Evolutionary conservation across 1,140 invertebrate genomes (phyloP).

Genomic region (Diachasmimorpha longicaudata): DNA sequence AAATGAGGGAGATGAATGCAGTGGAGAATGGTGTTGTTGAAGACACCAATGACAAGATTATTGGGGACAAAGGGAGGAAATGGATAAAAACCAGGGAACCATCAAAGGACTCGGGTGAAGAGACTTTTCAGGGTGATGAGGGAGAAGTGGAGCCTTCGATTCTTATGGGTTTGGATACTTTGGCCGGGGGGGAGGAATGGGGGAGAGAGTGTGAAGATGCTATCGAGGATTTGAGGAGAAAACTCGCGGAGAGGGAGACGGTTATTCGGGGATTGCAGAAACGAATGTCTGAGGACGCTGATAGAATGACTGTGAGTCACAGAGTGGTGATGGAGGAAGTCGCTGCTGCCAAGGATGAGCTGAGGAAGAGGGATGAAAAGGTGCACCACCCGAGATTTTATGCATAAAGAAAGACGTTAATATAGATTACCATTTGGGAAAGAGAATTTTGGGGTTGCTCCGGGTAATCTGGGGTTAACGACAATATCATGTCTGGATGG

Average conservation of each 20-base stretch:
- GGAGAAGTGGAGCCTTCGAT: neutral
- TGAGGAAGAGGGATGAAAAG: constrained; percentile 39
- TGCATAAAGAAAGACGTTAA: too few species aligned
- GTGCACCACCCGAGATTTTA: constrained; percentile 18
- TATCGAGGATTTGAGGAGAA: constrained; percentile 35
- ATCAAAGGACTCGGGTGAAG: neutral
- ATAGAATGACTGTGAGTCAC: constrained; percentile 28
- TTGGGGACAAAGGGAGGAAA: neutral
- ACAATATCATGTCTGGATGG: too few species aligned
- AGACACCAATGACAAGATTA: neutral
- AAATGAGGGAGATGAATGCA: neutral
- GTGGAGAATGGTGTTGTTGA: neutral
- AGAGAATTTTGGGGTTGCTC: too few species aligned
- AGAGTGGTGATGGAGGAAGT: constrained; percentile 29
- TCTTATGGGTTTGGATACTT: too few species aligned
- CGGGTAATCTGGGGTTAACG: too few species aligned
- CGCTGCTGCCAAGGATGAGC: constrained; percentile 34
- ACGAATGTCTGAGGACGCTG: constrained; percentile 32
- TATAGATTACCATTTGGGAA: too few species aligned
- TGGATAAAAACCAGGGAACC: neutral
- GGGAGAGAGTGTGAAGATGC: constrained; percentile 31
- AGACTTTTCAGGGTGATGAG: neutral
- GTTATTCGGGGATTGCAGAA: constrained; percentile 33
- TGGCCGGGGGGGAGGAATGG: neutral
- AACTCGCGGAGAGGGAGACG: constrained; percentile 39